A percentile compares a stretch with the other conserved stretches of the same genome.
Conservation (phyloP, 2,888 invertebrate genomes). For the Patella depressa region DNA sequence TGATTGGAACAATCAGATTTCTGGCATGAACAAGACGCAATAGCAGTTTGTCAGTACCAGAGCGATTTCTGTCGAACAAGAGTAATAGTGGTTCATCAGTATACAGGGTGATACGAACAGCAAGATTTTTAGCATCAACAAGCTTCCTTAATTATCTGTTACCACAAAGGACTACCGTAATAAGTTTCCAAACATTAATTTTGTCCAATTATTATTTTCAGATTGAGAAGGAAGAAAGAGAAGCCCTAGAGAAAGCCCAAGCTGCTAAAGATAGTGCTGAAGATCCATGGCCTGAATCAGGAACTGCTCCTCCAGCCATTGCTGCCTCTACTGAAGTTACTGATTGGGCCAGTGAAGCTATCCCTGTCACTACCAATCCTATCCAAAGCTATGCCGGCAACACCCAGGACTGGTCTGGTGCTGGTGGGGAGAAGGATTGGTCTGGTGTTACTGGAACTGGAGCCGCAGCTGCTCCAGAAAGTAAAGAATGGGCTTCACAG, state of each 20-base stretch:
- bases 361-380: conserved; percentile 43
- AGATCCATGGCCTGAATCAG: conserved; percentile 55
- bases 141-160: no score
- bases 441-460: conserved; percentile 32
- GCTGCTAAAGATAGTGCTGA: conserved; percentile 46
- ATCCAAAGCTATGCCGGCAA: conserved; percentile 36
- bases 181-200: no score
- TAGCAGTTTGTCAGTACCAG: no score
- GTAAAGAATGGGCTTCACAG: conserved; percentile 60
- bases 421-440: conserved; percentile 57
- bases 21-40: no score
- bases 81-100: no score
- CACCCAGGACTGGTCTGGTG: conserved; percentile 37
- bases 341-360: conserved; percentile 66
- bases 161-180: no score
- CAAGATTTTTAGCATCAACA: no score
- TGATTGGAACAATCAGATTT: no score
- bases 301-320: conserved; percentile 36
- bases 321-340: conserved; percentile 48
- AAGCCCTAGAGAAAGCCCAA: conserved; percentile 61
- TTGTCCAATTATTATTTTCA: conserved; percentile 44
- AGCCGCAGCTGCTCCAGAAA: conserved; percentile 34
- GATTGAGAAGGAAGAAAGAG: conserved; percentile 94
- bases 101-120: no score
- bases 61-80: no score